Percentiles rank a stretch among this genome's conserved stretches.
Conservation (phyloP, 2,113 vertebrate species). For the Calidris pygmaea region DNA sequence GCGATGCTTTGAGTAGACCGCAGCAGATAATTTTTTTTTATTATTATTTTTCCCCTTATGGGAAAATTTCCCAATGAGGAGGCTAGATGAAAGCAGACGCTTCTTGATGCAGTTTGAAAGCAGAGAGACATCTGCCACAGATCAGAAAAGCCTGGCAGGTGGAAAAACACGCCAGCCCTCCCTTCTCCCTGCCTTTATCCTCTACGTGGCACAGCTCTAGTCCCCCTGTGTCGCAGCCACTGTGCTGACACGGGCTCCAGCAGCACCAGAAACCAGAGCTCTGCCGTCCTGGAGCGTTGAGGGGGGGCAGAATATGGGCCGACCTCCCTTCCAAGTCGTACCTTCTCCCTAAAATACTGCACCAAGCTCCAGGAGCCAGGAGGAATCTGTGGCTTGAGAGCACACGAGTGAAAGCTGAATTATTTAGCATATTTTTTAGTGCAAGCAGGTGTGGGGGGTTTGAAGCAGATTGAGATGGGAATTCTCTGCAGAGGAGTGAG, state of each 20-base stretch:
- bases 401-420: not conserved
- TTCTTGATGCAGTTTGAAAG: not conserved
- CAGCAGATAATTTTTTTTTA: not conserved
- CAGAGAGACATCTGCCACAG: not conserved
- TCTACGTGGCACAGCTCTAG: not conserved
- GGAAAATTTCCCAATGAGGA: not conserved
- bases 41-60: too few relatives aligned
- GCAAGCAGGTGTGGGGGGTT: slow-evolving; percentile 7
- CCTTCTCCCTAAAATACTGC: not conserved
- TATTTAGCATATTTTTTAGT: slow-evolving; percentile 14
- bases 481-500: not conserved
- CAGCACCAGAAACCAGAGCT: not conserved
- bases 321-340: rapidly evolving
- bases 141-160: not conserved
- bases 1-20: rapidly evolving
- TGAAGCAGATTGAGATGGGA: not conserved
- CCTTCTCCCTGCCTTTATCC: not conserved
- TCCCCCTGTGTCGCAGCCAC: not conserved
- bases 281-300: not conserved
- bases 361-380: not conserved
- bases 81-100: not conserved
- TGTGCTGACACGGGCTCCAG: not conserved
- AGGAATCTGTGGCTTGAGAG: not conserved
- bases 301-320: too few relatives aligned
- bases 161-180: not conserved